Conservation (phyloP, 92 coral and sea anemone genomes). For the Porites cylindrica region DNA sequence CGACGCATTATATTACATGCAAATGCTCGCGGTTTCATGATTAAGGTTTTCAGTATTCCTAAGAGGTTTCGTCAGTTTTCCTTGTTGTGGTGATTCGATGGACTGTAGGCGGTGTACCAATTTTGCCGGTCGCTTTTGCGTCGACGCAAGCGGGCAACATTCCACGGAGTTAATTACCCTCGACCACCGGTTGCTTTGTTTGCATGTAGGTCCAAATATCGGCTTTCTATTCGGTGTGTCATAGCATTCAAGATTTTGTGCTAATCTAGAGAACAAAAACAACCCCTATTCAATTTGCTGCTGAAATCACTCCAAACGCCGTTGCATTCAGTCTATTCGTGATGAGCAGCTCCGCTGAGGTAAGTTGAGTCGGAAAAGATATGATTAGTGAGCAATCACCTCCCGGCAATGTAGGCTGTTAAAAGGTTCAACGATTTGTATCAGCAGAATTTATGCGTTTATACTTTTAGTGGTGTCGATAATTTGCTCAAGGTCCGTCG, state of each 20-base stretch:
- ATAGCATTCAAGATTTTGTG: constrained; percentile 33
- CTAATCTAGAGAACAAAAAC: constrained; percentile 41
- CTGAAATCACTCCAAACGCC: neutral
- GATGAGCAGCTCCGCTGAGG: neutral
- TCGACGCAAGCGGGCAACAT: constrained; percentile 9
- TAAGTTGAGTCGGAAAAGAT: neutral
- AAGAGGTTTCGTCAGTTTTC: no score
- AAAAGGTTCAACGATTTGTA: neutral
- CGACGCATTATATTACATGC: neutral
- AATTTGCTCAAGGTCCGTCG: neutral
- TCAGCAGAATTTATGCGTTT: neutral
- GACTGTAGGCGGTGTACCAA: neutral
- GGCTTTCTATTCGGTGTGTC: constrained; percentile 28
- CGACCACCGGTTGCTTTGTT: constrained; percentile 39
- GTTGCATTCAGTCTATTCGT: neutral
- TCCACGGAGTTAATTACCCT: constrained; percentile 34
- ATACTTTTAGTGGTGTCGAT: neutral
- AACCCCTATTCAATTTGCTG: neutral
- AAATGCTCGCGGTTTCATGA: neutral
- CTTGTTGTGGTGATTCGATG: neutral
- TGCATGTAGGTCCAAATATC: constrained; percentile 26
- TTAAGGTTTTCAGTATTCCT: neutral
- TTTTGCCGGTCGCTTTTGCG: neutral
- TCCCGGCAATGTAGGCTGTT: neutral
- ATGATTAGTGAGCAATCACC: neutral